Evolutionary conservation across 2,797 vertebrate genomes (phyloP), one percentile per base, ranked within the genome.

Genomic region (Eulemur coronatus): DNA sequence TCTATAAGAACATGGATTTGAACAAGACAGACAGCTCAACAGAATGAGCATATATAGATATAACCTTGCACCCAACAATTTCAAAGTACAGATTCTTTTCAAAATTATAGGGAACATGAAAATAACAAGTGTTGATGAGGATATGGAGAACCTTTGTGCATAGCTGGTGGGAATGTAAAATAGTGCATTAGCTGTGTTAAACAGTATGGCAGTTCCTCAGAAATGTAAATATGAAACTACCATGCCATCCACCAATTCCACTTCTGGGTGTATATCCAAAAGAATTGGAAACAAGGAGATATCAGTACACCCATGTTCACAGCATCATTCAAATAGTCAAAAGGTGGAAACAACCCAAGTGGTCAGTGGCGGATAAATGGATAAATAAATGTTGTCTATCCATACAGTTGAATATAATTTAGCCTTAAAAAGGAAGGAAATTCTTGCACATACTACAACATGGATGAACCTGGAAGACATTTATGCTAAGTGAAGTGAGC

Each of bases 161-260:
- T 18, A 20, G 72, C 24, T 15, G 26, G 30, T 2, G 28, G 59
- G 61, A 4, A 33, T 7, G 7, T 5, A 43, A 20, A 28, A 26
- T 0, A 20, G 61, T 7, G 9, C 5, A 2, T 48, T 48, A 5
- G 3, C 41, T 15, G 0, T 17, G 8, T 20, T 13, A 63, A 28
- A 57, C 67, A 28, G 61, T 0, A 3, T 1, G 4, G 52, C 1
- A 2, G n/a, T 1, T 8, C 33, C 55, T 41, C 33, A 38, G 43
- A 61, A 33, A 26, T 67, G n/a, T 41, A 57, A 65, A 35, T 11
- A 3, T 24, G 43, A 63, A 65, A 18, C 6, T 10, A 10, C 35
- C 82, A 4, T 0, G 4, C 0, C 9, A 33, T 7, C 13, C 70
- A 0, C 57, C 79, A 3, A 26, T 14, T 18, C 81, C 46, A 18